Conservation (phyloP, 1,140 invertebrate genomes). For the Leptinotarsa undecemlineata region DNA sequence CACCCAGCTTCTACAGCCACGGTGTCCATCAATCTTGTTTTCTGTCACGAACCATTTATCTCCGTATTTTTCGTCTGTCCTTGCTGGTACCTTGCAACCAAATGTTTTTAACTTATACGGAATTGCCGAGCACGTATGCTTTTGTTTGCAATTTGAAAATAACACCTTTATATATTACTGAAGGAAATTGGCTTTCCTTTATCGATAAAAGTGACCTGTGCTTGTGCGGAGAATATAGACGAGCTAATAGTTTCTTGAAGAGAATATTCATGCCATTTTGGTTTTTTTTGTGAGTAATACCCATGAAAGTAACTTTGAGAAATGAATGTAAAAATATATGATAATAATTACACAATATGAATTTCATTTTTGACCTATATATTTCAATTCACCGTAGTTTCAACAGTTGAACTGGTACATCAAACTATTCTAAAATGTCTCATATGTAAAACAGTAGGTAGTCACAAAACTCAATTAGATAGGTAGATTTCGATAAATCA, state of each 20-base stretch:
- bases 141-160: conserved; percentile 39
- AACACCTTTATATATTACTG: conserved; percentile 33
- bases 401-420: too few species aligned
- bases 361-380: too few species aligned
- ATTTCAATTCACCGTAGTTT: too few species aligned
- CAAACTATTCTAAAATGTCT: too few species aligned
- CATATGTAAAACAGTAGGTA: too few species aligned
- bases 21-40: conserved; percentile 48
- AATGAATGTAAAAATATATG: too few species aligned
- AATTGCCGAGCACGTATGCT: conserved; percentile 34
- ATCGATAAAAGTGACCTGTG: conserved; percentile 13
- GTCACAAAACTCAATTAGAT: too few species aligned
- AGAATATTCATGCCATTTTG: neutral
- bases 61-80: conserved; percentile 49
- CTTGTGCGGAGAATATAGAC: conserved; percentile 1
- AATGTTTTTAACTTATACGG: conserved; percentile 35
- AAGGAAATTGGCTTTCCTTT: conserved; percentile 22
- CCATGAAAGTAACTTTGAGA: too few species aligned
- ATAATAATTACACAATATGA: too few species aligned
- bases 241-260: neutral
- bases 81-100: conserved; percentile 41
- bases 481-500: too few species aligned
- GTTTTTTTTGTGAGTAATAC: too few species aligned
- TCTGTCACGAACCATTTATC: conserved; percentile 51
- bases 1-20: conserved; percentile 27